A percentile compares a stretch with the other conserved stretches of the same genome.
Evolutionary conservation across 2,888 invertebrate species (phyloP).

Genomic region (Epistrophe eligans): DNA sequence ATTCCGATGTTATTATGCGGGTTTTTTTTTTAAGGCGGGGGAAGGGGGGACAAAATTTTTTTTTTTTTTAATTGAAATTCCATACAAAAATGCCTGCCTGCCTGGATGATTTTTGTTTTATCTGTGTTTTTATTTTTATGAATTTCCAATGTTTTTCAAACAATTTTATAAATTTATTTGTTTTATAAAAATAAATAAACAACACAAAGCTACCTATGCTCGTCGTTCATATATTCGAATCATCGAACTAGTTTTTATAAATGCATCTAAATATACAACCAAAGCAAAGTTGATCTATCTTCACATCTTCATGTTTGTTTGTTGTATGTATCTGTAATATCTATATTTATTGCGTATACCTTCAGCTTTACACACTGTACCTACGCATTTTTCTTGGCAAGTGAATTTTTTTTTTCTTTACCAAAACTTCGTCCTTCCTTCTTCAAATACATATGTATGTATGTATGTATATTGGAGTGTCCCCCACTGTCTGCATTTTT

Average conservation of each 20-base stretch:
- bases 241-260: constrained; percentile 54
- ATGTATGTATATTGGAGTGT: background rate
- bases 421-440: constrained; percentile 5
- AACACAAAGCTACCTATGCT: background rate
- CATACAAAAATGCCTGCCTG: background rate
- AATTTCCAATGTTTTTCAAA: constrained; percentile 15
- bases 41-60: background rate
- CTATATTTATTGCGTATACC: constrained; percentile 26
- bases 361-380: background rate
- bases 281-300: constrained; percentile 43
- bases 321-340: constrained; percentile 32
- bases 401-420: constrained; percentile 22
- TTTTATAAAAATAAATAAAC: constrained; percentile 3
- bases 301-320: constrained; percentile 9
- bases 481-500: constrained; percentile 14
- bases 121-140: background rate
- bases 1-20: constrained; percentile 4
- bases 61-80: constrained; percentile 18
- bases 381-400: constrained; percentile 68
- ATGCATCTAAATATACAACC: constrained; percentile 53
- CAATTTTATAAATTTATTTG: constrained; percentile 9
- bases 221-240: no score
- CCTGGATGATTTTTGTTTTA: constrained; percentile 13
- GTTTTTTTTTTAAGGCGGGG: background rate
- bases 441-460: no score